Evolutionary conservation across 2,797 vertebrate genomes (phyloP), one percentile per base, ranked within the genome.

Genomic region (Orestias chungarensis): DNA sequence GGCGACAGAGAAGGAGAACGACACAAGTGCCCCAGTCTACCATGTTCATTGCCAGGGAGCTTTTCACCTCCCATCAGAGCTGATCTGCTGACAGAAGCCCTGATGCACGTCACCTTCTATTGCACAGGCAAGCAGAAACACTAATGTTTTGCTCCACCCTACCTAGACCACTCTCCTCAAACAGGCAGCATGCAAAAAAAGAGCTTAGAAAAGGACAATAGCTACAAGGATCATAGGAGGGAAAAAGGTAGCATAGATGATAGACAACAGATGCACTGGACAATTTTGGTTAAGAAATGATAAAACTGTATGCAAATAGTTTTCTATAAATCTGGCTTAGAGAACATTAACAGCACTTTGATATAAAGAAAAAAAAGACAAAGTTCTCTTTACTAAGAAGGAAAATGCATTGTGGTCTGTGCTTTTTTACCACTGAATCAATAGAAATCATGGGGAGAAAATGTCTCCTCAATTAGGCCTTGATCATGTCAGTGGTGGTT

Each of bases 371-470:
- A 20, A 47, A 29, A 35, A 77, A 84, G 82, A 82, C 78, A 90
- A 75, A 79, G 94, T 96, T 95, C 52, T 95, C 94, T 94, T 91
- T 95, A 96, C 92, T 93, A 67, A 89, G 95, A 93, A 94, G 96
- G 93, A 93, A 91, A 91, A 93, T 93, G 81, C 92, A 94, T 96
- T 93, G 93, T 94, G 96, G 95, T 94, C 89, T 93, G 93, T 18
- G 29, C 15, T 94, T 12, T 93, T 93, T 93, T 90, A 93, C 77
- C 76, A 79, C 92, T 78, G 94, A 95, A 95, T 97, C 96, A 94
- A 97, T 96, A 97, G 95, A 95, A 96, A 97, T 98, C 97, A 96
- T 95, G 80, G 93, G 86, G 94, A 96, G 96, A 98, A 97, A 98
- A 98, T 96, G 95, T 96, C 95, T 96, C 93, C 93, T 95, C 97